Evolutionary conservation across 2,888 invertebrate genomes (phyloP), one percentile per base, ranked within the genome.

Genomic region (Dasysyrphus tricinctus): DNA sequence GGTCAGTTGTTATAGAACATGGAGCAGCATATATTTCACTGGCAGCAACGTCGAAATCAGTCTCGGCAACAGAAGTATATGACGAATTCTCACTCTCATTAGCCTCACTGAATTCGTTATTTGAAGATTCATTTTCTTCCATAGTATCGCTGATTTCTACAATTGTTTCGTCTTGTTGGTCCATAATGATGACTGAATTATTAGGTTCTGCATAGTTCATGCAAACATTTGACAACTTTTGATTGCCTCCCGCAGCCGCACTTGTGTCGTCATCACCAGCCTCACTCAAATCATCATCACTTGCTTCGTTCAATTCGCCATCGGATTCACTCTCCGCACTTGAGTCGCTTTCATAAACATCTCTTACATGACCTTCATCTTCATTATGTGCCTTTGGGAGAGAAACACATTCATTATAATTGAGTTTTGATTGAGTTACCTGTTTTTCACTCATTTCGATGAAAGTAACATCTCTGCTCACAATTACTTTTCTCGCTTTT

Each of bases 11-110:
- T 14, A 42, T 8, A 34, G 37, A 51, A 16, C 37, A 37, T 72
- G 29, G 42, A 29, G 44, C 44, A 39, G 56, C 42, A 6, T 3
- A n/a, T 29, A 74, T 9, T 12, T 63, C 61, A 42, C 61, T 74
- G 0, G 51, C 54, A 34, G 42, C 73, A 61, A 73, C 39, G 19
- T 73, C 73, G 8, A 73, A 73, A 65, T 75, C 54, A 9, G 34
- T 57, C 16, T 44, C 75, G 19, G 5, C 14, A 0, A 44, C 6
- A 6, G 24, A 44, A 12, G 37, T 57, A n/a, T 57, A 67, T 37
- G 34, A 47, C 56, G 57, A 76, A 57, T 76, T 76, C 57, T 57
- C 47, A 8, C 63, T 54, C 16, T 61, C 51, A 37, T 6, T 12
- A n/a, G 51, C 63, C 63, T 74, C 74, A 76, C 65, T 32, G 32